Evolutionary conservation across 2,797 vertebrate species (phyloP).

Genomic region (Pseudotriccus pelzelni): DNA sequence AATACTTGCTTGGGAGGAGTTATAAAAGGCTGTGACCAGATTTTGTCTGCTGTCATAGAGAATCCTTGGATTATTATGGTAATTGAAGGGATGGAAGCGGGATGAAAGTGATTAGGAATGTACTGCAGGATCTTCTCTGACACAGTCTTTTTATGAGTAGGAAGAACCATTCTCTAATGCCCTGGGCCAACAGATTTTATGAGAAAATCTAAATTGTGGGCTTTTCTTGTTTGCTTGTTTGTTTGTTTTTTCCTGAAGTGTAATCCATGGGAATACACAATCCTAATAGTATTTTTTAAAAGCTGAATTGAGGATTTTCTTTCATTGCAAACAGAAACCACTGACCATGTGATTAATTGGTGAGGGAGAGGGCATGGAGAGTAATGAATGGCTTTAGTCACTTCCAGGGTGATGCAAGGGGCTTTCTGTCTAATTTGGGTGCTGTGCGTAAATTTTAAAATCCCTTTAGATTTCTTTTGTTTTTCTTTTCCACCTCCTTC

Average conservation of each 20-base stretch:
- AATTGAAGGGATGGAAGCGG: not conserved
- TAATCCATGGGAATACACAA: not conserved
- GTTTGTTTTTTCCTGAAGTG: not conserved
- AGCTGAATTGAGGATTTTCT: not conserved
- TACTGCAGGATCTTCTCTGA: not conserved
- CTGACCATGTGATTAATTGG: not conserved
- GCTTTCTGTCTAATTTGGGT: not conserved
- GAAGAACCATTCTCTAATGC: rapidly evolving
- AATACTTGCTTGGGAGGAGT: not conserved
- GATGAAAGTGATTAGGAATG: not conserved
- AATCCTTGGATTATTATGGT: not conserved
- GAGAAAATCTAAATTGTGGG: not conserved
- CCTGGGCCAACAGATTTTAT: not conserved
- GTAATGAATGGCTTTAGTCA: not conserved
- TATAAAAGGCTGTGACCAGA: not conserved
- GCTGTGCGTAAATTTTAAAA: not conserved
- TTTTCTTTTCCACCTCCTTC: not conserved
- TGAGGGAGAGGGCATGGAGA: not conserved
- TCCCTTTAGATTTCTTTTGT: not conserved
- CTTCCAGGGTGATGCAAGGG: not conserved
- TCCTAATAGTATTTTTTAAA: not conserved
- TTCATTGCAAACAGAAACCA: not conserved
- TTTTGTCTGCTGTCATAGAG: not conserved
- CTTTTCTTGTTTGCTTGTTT: not conserved
- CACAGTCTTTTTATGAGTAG: not conserved